Conservation (phyloP, 2,797 vertebrate genomes). For the Florisuga fusca region DNA sequence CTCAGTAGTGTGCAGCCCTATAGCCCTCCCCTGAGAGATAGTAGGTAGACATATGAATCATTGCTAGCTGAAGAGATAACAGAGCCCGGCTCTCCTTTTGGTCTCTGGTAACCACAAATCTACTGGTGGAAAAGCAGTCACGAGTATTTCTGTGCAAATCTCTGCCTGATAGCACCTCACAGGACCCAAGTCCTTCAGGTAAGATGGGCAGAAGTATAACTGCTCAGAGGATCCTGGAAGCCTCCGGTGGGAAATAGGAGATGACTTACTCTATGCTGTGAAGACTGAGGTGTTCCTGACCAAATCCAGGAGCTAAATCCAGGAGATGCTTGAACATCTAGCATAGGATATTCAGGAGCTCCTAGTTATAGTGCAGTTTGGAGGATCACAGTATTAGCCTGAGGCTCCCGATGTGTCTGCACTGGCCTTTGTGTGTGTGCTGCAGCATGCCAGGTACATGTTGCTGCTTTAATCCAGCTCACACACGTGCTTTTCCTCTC, state of each 20-base stretch:
- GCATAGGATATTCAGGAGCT: background rate
- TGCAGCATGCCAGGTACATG: background rate
- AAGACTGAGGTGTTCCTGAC: background rate
- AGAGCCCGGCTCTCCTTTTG: background rate
- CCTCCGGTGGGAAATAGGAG: background rate
- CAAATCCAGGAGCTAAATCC: background rate
- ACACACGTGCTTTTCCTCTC: background rate
- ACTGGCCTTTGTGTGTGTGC: rapidly evolving
- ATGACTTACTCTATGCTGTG: background rate
- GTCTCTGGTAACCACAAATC: background rate
- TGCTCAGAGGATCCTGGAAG: background rate
- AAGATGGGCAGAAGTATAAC: background rate
- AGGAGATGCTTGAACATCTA: background rate
- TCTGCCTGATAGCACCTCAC: background rate
- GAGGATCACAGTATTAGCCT: background rate
- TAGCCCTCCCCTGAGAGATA: constrained; percentile 41
- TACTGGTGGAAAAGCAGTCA: background rate
- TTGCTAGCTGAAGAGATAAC: background rate
- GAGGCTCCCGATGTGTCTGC: rapidly evolving
- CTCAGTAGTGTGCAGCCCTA: background rate
- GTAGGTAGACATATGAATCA: background rate
- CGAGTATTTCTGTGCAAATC: background rate
- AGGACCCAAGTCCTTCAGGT: background rate
- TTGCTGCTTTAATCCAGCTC: background rate
- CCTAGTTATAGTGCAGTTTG: background rate